These are phyloP conservation scores for Eurystomus gularis DNA, from an alignment of 2,113 vertebrate species.

Conservation along the genomic window DNA sequence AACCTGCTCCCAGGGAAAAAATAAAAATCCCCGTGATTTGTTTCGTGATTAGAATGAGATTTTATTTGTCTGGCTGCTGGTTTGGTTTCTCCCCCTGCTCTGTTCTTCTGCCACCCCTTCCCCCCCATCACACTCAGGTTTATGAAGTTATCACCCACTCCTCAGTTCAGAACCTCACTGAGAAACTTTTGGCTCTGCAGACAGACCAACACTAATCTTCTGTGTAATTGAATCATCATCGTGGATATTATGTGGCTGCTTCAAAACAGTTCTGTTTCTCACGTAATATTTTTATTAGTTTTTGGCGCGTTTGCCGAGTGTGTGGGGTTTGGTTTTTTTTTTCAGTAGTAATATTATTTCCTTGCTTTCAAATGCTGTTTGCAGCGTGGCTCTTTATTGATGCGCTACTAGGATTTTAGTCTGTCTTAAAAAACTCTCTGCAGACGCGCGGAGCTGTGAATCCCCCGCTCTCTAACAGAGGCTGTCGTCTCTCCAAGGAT, in stretches of 20 bases:
- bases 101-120: not conserved
- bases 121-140: not conserved
- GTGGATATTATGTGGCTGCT: constrained; percentile 27
- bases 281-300: constrained; percentile 36
- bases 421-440: rapidly evolving
- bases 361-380: not conserved
- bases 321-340: not conserved
- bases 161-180: not conserved
- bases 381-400: not conserved
- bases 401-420: not conserved
- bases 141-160: constrained; percentile 3
- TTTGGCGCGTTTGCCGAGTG: not conserved
- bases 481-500: not conserved
- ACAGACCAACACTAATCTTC: constrained; percentile 38
- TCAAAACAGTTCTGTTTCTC: constrained; percentile 4
- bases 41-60: constrained; percentile 4
- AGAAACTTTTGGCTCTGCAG: not conserved
- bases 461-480: rapidly evolving
- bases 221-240: constrained; percentile 48
- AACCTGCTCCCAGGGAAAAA: not conserved
- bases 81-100: not conserved
- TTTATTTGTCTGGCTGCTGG: not conserved
- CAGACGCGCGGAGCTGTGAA: rapidly evolving
- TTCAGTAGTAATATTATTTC: not conserved
- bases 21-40: not conserved